These are phyloP conservation scores for Petrolisthes cinctipes DNA, from an alignment of 2,888 invertebrate genomes.

Conservation along the genomic window DNA sequence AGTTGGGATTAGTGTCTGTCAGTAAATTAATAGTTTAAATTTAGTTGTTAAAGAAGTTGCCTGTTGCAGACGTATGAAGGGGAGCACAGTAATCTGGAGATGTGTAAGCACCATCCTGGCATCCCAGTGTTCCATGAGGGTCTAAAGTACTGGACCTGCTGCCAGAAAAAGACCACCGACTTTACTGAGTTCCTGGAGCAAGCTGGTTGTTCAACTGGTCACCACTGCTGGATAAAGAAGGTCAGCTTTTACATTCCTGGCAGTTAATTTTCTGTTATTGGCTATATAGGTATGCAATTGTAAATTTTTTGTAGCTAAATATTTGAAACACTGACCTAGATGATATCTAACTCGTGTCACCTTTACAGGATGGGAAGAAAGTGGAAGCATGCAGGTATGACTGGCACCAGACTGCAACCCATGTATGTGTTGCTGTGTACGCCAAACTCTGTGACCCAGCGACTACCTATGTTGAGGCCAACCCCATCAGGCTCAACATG, in stretches of 20 bases:
- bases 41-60: neutral
- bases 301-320: too few species aligned
- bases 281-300: too few species aligned
- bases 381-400: slow-evolving; percentile 82
- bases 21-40: neutral
- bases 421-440: slow-evolving; percentile 89
- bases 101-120: slow-evolving; percentile 88
- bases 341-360: too few species aligned
- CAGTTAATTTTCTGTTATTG: too few species aligned
- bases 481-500: slow-evolving; percentile 83
- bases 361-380: slow-evolving; percentile 32
- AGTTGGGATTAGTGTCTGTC: neutral
- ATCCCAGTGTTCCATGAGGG: slow-evolving; percentile 96
- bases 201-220: slow-evolving; percentile 87
- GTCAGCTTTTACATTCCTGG: slow-evolving; percentile 66
- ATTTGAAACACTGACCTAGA: too few species aligned
- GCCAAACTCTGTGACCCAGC: slow-evolving; percentile 89
- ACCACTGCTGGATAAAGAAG: slow-evolving; percentile 86
- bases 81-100: slow-evolving; percentile 75
- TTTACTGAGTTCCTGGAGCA: slow-evolving; percentile 93
- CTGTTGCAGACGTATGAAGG: slow-evolving; percentile 76
- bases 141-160: slow-evolving; percentile 97
- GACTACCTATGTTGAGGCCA: slow-evolving; percentile 81
- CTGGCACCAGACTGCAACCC: slow-evolving; percentile 92
- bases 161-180: slow-evolving; percentile 91